phyloP scores from a whole-genome alignment of 1,140 invertebrate genomes.

The Habropoda laboriosa region DNA sequence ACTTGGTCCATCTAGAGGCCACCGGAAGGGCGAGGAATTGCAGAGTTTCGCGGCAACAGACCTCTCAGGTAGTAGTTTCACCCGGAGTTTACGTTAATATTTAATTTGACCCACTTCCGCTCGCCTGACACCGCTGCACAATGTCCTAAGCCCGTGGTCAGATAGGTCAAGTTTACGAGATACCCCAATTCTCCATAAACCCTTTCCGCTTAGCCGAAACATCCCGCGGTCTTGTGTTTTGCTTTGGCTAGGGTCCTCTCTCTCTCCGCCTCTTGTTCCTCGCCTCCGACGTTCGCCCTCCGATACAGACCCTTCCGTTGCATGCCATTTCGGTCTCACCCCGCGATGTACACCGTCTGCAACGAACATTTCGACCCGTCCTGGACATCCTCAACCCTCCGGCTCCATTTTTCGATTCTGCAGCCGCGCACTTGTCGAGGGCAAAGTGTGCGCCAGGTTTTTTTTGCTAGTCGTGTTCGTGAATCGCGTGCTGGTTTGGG shows the following conservation, averaged over 20 bases:
- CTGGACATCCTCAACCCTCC: neutral
- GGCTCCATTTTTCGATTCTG: neutral
- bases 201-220: conserved; percentile 76
- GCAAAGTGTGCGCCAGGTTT: no score
- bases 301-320: conserved; percentile 68
- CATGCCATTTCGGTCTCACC: conserved; percentile 69
- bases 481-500: no score
- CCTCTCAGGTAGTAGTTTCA: neutral
- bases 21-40: neutral
- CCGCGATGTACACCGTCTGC: conserved; percentile 46
- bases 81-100: conserved; percentile 38
- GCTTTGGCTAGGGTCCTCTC: conserved; percentile 57
- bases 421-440: no score
- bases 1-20: neutral
- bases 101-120: conserved; percentile 71
- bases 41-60: neutral
- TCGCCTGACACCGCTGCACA: conserved; percentile 53
- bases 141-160: conserved; percentile 66
- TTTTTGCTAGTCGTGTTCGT: no score
- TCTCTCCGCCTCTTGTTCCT: conserved; percentile 43
- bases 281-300: conserved; percentile 31
- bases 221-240: conserved; percentile 71
- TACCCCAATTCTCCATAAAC: conserved; percentile 73
- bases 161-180: conserved; percentile 76
- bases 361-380: conserved; percentile 9